Base-by-base conservation (phyloP, 2,888 invertebrate species). In the Limulus polyphemus region DNA sequence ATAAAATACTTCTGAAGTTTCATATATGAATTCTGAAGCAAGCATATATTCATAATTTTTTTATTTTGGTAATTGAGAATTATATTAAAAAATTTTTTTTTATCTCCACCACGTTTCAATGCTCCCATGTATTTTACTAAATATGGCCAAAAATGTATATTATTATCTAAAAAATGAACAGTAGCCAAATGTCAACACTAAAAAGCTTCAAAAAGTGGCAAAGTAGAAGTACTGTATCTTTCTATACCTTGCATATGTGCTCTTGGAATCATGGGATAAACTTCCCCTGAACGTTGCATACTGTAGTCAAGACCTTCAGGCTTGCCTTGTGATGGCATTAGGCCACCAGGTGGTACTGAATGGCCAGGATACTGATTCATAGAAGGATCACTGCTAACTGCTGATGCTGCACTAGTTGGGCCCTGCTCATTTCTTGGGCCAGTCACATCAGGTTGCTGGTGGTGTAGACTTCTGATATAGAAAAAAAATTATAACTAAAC, bases 301-400 rank as follows among this genome's bases (percentile, higher is more conserved):
- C 86, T 85, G 74, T 88, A 87, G 76, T 88, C 87, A 56, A 87
- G 78, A 14, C 86, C 86, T 52, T 71, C 71, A 17, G 70, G 68
- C 60, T 71, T 70, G n/a, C 84, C 80, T 69, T 81, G 80, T 58
- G 71, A 69, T 61, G 69, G 68, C 52, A 72, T 69, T 14, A 71
- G 61, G 11, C 56, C 52, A 2, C 49, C 57, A 47, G 67, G 62
- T 48, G 62, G 63, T 61, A 69, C 65, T 7, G 63, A 49, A 61
- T 69, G 69, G 49, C 62, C 63, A 55, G 61, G 61, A 57, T 73
- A 70, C 52, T 70, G 69, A 61, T 62, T 64, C 65, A 70, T 69
- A 16, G 58, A 69, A 32, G 66, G 60, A 46, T 65, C 60, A 61
- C 70, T 70, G 64, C 73, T 73, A n/a, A 72, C 72, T 32, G 71